phyloP scores from a whole-genome alignment of 2,113 vertebrate genomes.

The Neolamprologus toae region DNA sequence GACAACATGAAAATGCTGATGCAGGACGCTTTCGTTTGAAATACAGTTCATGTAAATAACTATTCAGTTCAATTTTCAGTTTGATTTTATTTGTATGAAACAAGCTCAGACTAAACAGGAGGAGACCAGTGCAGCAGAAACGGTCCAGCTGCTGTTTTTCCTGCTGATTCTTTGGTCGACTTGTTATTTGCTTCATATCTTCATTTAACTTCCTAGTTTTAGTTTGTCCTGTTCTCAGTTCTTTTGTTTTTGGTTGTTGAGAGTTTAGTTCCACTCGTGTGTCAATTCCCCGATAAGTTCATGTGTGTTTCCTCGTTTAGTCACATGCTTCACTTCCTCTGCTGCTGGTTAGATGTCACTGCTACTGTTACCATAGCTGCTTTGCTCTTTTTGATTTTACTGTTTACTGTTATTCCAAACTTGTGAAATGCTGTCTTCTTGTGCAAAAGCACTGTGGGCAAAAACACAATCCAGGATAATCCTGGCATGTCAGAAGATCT shows the following conservation, averaged over 20 bases:
- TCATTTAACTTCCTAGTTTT: neutral
- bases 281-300: neutral
- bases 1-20: too few relatives aligned
- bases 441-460: neutral
- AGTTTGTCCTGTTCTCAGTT: neutral
- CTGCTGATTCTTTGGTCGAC: neutral
- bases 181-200: neutral
- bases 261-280: neutral
- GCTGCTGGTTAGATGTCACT: neutral
- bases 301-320: neutral
- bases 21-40: rapidly evolving
- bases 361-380: neutral
- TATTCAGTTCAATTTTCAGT: neutral
- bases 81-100: rapidly evolving
- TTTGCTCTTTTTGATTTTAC: neutral
- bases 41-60: neutral
- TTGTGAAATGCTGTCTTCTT: neutral
- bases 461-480: rapidly evolving
- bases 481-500: neutral
- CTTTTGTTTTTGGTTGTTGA: neutral
- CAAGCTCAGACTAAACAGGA: neutral
- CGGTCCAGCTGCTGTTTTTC: rapidly evolving
- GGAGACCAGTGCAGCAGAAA: neutral
- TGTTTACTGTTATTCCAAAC: neutral
- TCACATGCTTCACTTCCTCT: neutral